Conservation (phyloP, 2,888 invertebrate species). For the Leucophenga montana region DNA sequence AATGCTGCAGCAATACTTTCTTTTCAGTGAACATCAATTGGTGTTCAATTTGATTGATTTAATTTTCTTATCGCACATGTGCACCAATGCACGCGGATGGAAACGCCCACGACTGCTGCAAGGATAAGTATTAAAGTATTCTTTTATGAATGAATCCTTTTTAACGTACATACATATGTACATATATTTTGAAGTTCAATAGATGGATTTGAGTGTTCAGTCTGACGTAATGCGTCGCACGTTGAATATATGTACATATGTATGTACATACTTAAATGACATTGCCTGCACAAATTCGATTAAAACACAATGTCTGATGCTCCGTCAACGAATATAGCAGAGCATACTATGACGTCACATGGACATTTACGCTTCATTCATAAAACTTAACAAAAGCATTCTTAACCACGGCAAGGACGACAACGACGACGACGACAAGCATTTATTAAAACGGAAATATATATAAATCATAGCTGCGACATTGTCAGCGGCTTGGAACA, state of each 20-base stretch:
- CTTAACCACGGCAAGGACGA: too few species aligned
- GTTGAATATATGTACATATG: too few species aligned
- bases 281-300: too few species aligned
- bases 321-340: too few species aligned
- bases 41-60: constrained; percentile 47
- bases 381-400: background rate
- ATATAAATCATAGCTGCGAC: background rate
- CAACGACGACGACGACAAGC: too few species aligned
- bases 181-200: too few species aligned
- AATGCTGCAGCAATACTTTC: background rate
- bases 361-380: background rate
- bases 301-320: too few species aligned
- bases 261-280: too few species aligned
- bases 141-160: constrained; percentile 10
- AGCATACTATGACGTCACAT: background rate
- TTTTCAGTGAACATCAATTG: background rate
- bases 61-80: constrained; percentile 65
- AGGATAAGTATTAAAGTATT: background rate
- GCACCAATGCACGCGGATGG: constrained; percentile 52
- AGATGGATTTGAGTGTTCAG: too few species aligned
- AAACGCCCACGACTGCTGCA: constrained; percentile 1
- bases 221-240: too few species aligned
- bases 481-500: background rate
- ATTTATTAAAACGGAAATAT: too few species aligned
- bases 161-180: too few species aligned